phyloP scores from a whole-genome alignment of 2,888 invertebrate genomes.

The Lydus trimaculatus region DNA sequence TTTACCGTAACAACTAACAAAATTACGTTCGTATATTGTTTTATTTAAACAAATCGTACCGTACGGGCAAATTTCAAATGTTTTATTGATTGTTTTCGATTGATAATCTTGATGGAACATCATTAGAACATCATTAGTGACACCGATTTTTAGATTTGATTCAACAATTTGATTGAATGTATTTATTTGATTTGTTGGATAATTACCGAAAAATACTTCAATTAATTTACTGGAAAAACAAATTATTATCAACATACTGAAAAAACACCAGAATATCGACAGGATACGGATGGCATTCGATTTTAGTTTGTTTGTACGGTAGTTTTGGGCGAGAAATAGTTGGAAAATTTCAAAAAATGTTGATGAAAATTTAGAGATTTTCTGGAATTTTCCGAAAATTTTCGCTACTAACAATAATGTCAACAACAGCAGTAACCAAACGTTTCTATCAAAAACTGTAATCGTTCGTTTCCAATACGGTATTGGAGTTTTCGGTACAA shows the following conservation, averaged over 20 bases:
- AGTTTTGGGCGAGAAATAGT: neutral
- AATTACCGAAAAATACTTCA: slow-evolving; percentile 20
- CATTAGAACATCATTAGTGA: slow-evolving; percentile 19
- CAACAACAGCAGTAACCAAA: slow-evolving; percentile 17
- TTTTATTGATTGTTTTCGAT: neutral
- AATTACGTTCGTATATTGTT: slow-evolving; percentile 14
- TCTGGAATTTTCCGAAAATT: slow-evolving; percentile 8
- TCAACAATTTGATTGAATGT: slow-evolving; percentile 21
- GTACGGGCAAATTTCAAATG: slow-evolving; percentile 17
- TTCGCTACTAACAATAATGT: neutral
- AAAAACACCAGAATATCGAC: slow-evolving; percentile 19
- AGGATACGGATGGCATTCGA: slow-evolving; percentile 1
- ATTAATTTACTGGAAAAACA: slow-evolving; percentile 20
- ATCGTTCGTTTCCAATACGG: slow-evolving; percentile 19
- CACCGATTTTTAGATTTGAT: slow-evolving; percentile 15
- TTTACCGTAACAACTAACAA: slow-evolving; percentile 22
- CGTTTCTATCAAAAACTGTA: slow-evolving; percentile 1
- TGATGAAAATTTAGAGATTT: neutral
- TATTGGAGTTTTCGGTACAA: slow-evolving; percentile 20
- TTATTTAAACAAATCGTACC: slow-evolving; percentile 20
- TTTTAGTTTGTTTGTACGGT: neutral
- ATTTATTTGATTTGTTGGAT: slow-evolving; percentile 14
- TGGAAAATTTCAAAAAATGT: neutral
- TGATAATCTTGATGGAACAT: slow-evolving; percentile 8
- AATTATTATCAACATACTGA: slow-evolving; percentile 21